Percentiles rank a stretch among this genome's conserved stretches.
Conservation (phyloP, 2,888 invertebrate species). For the Eupsilia transversa region DNA sequence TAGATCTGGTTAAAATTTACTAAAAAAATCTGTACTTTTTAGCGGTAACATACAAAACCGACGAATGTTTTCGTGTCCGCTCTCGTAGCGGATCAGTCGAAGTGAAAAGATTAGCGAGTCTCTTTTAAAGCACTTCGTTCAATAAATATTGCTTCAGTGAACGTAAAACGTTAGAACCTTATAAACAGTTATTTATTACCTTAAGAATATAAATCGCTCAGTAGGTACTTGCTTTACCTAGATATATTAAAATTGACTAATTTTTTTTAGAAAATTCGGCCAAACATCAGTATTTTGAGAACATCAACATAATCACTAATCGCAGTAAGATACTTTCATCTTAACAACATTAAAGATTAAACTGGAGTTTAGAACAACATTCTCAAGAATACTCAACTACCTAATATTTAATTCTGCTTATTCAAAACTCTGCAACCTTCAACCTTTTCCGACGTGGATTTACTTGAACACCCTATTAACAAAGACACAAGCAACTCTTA, state of each 20-base stretch:
- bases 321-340: slow-evolving; percentile 53
- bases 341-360: slow-evolving; percentile 60
- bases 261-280: slow-evolving; percentile 1
- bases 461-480: slow-evolving; percentile 55
- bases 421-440: slow-evolving; percentile 61
- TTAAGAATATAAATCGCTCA: background rate
- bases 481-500: slow-evolving; percentile 2
- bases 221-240: background rate
- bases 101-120: slow-evolving; percentile 23
- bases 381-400: slow-evolving; percentile 60
- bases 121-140: slow-evolving; percentile 28
- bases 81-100: background rate
- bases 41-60: background rate
- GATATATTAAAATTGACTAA: background rate
- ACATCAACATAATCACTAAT: slow-evolving; percentile 54
- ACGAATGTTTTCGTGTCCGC: background rate
- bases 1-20: background rate
- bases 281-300: slow-evolving; percentile 17
- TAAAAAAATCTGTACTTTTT: background rate
- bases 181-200: background rate
- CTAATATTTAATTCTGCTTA: slow-evolving; percentile 66
- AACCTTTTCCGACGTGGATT: slow-evolving; percentile 58
- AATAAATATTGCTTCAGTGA: slow-evolving; percentile 29
- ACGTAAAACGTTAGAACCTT: slow-evolving; percentile 2
- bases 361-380: slow-evolving; percentile 62